Evolutionary conservation across 1,140 invertebrate species (phyloP), one percentile per base, ranked within the genome.

Genomic region (Acromyrmex echinatior): DNA sequence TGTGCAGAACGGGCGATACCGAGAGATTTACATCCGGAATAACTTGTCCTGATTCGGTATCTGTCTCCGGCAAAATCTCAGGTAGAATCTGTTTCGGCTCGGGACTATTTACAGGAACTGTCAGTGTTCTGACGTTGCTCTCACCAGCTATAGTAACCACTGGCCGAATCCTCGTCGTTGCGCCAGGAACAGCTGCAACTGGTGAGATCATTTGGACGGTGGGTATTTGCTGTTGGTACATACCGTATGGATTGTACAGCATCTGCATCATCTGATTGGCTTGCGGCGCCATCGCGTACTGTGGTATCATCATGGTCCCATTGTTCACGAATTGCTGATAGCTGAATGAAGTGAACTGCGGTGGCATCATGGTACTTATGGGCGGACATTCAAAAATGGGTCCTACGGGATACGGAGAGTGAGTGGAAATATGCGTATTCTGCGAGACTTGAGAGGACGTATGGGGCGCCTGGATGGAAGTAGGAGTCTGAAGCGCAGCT

Each of bases 251-350:
- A 88, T 95, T 95, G 70, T 95, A 96, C 66, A 96, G 93, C 96
- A 96, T 96, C 86, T 96, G 96, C 92, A 96, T 96, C 94, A 95
- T 95, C 63, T 96, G 95, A 92, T 96, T 96, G 70, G 95, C 93
- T 31, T 96, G 94, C 3, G 96, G 96, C 21, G 95, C 95, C 93
- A 96, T 96, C 2, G 96, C 94, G 81, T 96, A 96, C 39, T 96
- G 96, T 12, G 96, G 96, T 87, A 96, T 95, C 93, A 96, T 95
- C 92, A 96, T 95, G 62, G 96, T 95, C 51, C 96, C 96, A 89
- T 95, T 96, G 85, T 96, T 96, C 91, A 96, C 96, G 90, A 96
- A 96, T 78, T 96, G 96, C 86, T 96, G 96, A 91, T 96, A 96
- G 87, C 96, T 96, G 86, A 96, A 96, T 0, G 96, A 95, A 14